Base-by-base conservation (phyloP, 2,888 invertebrate species). In the Venustoraphidia nigricollis region DNA sequence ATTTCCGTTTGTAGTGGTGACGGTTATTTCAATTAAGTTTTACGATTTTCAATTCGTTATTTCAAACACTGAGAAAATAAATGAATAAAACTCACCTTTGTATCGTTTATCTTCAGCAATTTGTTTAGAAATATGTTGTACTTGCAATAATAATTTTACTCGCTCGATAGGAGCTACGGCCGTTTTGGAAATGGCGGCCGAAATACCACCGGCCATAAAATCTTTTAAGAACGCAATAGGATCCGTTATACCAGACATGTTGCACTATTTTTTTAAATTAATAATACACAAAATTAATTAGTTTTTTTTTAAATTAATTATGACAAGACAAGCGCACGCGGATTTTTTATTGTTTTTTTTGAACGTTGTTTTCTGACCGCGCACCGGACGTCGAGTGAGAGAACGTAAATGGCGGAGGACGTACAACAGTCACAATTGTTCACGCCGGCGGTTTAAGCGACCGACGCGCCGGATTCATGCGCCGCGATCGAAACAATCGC, bases 101-200 rank as follows among this genome's bases (percentile, higher is more conserved):
- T 98, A 98, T 59, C 87, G 84, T 62, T 91, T 73, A 54, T 87
- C 84, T 54, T 77, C 79, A 8, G 85, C 57, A 58, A 93, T 88
- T 70, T 92, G 90, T 71, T 90, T 92, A 60, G 87, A 89, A 55
- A 91, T 85, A 70, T 88, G 88, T 72, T 94, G 94, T 55, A 94
- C 93, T 72, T 95, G 95, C 55, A 95, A 76, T 53, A 95, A 77
- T 57, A 95, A 72, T 68, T 95, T 95, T 44, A 95, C 93, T 63
- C 94, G 79, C 72, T 95, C 94, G 62, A 95, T 94, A 49, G 95
- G 94, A 13, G 95, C 94, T 52, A 93, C 91, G 40, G 87, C 83
- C 42, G 94, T 95, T 67, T 95, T 95, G 46, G 94, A 91, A 55
- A 93, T 79, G 41, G 93, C 94, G 36, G 94, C 94, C 41, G 94